Base-by-base conservation (phyloP, 2,113 vertebrate genomes). In the Turnix velox region DNA sequence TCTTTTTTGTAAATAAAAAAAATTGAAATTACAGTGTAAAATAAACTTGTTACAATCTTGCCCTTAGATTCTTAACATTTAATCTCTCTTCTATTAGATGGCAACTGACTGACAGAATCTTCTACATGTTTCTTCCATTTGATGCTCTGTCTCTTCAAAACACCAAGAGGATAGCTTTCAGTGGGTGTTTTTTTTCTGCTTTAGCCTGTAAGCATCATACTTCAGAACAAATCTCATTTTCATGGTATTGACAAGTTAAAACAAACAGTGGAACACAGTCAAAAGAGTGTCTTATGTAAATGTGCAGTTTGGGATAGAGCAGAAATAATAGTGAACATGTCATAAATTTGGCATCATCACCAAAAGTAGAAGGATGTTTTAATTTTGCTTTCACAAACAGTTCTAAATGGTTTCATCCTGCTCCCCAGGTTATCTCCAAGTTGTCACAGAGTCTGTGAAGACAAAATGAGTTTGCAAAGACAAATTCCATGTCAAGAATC, bases 401-500 rank as follows among this genome's bases (percentile, higher is more conserved):
- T 78, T 57, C 30, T 40, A n/a, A 84, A 54, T 23, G 0, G 4
- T 45, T 77, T 37, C 7, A 2, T 1, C 1, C 6, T 65, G 15
- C 4, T 57, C 3, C 24, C 9, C 23, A 43, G 13, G 6, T 46
- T 13, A 20, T 48, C 12, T 81, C 35, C 14, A 27, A 27, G 43
- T 7, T 20, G 28, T 4, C 52, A 16, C 12, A 18, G 7, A 4
- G 10, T 7, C 55, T 2, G 1, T 27, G 4, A 5, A 17, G 30
- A 10, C 7, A 45, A 48, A 14, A 6, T 14, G 33, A 35, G 4
- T 57, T 73, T 40, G 1, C 20, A 31, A 68, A 17, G 16, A 49
- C 22, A 73, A 23, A 22, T 30, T 66, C 27, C 48, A 18, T 23
- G 8, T 49, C 46, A 8, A 80, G n/a, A 73, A 80, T 17, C 4